These are phyloP conservation scores for Conus betulinus DNA, from an alignment of 1,140 invertebrate species.

Conservation along the genomic window DNA sequence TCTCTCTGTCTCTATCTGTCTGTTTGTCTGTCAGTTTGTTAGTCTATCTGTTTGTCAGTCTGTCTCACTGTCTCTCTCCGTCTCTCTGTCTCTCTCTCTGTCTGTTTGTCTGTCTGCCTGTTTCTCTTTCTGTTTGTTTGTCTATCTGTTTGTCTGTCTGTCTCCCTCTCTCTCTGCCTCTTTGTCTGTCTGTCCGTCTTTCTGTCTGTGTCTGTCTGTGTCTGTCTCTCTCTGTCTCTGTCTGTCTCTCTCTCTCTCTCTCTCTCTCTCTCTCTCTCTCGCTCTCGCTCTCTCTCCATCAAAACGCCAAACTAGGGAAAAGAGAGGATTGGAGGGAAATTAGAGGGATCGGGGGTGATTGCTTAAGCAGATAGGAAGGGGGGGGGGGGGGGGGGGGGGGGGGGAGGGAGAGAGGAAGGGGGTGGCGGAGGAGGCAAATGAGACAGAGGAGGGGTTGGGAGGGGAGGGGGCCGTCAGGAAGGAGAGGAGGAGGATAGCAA, in stretches of 20 bases:
- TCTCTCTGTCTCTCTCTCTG: no score
- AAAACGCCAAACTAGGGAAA: background rate
- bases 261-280: background rate
- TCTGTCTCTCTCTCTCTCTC: background rate
- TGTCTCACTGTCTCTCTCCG: no score
- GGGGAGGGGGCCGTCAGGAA: no score
- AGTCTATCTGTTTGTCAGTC: no score
- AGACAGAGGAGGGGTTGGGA: no score
- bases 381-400: no score
- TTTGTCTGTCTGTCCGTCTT: background rate
- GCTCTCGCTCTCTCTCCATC: no score
- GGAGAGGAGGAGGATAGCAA: no score
- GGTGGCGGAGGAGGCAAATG: no score
- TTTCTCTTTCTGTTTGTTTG: background rate
- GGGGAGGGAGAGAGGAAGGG: no score
- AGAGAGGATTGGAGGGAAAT: background rate
- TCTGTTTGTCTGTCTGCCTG: background rate
- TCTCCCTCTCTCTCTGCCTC: background rate
- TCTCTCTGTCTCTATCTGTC: background rate
- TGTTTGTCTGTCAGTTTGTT: background rate
- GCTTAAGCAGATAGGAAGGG: no score
- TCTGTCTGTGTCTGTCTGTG: background rate
- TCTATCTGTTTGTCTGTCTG: background rate
- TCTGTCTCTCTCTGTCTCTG: background rate
- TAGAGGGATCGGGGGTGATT: no score